Evolutionary conservation across 1,140 invertebrate genomes (phyloP).

Genomic region (Drosophila asahinai): DNA sequence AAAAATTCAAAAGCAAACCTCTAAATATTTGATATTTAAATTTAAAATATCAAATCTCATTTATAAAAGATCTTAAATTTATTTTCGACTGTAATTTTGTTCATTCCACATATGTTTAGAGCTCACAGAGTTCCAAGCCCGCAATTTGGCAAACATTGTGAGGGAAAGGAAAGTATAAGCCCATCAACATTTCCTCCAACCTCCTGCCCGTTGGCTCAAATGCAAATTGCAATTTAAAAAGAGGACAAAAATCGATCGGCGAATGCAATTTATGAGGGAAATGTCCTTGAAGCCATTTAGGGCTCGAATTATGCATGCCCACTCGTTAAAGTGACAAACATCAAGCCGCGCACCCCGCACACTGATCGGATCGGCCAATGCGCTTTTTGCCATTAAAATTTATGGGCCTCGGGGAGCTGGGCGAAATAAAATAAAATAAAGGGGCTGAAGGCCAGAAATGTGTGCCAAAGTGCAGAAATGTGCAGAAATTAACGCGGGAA

Average conservation of each 20-base stretch:
- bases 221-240: slow-evolving; percentile 65
- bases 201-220: not conserved
- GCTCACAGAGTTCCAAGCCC: not conserved
- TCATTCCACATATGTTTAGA: not conserved
- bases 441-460: slow-evolving; percentile 27
- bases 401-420: slow-evolving; percentile 47
- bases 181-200: not conserved
- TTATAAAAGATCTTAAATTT: accelerated
- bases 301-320: slow-evolving; percentile 79
- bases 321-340: slow-evolving; percentile 70
- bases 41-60: not conserved
- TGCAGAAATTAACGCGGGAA: slow-evolving; percentile 33
- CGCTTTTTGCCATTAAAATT: slow-evolving; percentile 82
- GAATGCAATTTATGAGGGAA: slow-evolving; percentile 48
- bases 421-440: not conserved
- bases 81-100: not conserved
- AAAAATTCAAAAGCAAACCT: too few species aligned
- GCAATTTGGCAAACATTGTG: slow-evolving; percentile 7
- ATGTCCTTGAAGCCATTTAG: slow-evolving; percentile 75
- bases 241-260: slow-evolving; percentile 44
- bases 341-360: slow-evolving; percentile 17
- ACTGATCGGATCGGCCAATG: slow-evolving; percentile 45
- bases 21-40: not conserved
- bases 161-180: not conserved
- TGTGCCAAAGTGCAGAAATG: slow-evolving; percentile 52